Conservation (phyloP, 2,113 vertebrate genomes). For the Periophthalmodon schlosseri region DNA sequence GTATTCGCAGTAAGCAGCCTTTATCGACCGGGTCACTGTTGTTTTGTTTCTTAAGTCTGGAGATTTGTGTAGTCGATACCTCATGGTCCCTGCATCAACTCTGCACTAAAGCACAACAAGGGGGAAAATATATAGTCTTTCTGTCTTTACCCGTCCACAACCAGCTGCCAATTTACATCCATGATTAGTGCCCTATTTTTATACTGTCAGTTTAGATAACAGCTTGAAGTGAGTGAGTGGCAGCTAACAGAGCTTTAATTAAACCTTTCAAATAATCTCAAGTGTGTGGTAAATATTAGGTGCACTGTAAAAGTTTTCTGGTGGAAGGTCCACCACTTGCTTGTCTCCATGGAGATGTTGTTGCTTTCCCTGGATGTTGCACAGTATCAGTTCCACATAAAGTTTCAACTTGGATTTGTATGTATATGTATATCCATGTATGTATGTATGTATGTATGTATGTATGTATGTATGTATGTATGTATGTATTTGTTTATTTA, state of each 20-base stretch:
- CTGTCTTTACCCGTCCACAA: background rate
- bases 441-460: too few relatives aligned
- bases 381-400: too few relatives aligned
- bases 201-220: background rate
- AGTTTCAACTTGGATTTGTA: too few relatives aligned
- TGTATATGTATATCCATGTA: too few relatives aligned
- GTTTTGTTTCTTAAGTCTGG: background rate
- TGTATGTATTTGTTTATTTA: too few relatives aligned
- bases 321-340: too few relatives aligned
- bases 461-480: too few relatives aligned
- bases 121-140: background rate
- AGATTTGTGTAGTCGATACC: background rate
- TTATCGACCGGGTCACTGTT: background rate
- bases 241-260: background rate
- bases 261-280: too few relatives aligned
- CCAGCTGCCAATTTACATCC: background rate
- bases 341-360: background rate
- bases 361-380: background rate
- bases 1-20: background rate
- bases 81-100: background rate
- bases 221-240: background rate
- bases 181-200: constrained; percentile 30
- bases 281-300: too few relatives aligned
- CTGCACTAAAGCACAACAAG: background rate
- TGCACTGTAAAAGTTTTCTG: too few relatives aligned